Conservation (phyloP, 2,888 invertebrate species). For the Apamea epomidion region DNA sequence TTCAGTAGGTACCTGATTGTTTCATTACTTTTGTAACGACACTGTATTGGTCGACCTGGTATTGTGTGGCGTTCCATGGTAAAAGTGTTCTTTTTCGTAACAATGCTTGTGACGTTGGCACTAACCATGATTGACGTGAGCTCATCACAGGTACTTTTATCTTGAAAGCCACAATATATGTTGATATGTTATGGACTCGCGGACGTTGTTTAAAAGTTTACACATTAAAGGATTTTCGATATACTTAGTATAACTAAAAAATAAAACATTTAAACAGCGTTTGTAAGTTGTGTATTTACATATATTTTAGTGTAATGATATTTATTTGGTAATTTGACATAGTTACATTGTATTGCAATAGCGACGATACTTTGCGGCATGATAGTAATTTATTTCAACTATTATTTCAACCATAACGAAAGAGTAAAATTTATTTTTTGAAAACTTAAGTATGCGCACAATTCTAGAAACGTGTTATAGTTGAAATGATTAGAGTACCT, state of each 20-base stretch:
- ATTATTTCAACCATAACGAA: slow-evolving; percentile 57
- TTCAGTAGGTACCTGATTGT: slow-evolving; percentile 85
- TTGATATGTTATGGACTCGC: slow-evolving; percentile 40
- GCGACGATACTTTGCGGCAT: slow-evolving; percentile 67
- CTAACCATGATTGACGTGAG: slow-evolving; percentile 65
- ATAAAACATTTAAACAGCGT: slow-evolving; percentile 39
- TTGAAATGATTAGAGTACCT: slow-evolving; percentile 58
- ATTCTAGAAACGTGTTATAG: slow-evolving; percentile 44
- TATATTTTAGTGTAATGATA: slow-evolving; percentile 58
- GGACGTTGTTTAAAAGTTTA: slow-evolving; percentile 51
- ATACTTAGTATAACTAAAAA: not conserved
- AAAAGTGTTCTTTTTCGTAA: slow-evolving; percentile 65
- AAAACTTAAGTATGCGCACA: not conserved
- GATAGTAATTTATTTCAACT: slow-evolving; percentile 54
- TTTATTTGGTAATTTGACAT: slow-evolving; percentile 66
- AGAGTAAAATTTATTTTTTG: not conserved
- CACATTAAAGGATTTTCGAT: not conserved
- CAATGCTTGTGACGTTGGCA: slow-evolving; percentile 67
- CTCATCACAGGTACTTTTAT: slow-evolving; percentile 68
- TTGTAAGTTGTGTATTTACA: slow-evolving; percentile 48
- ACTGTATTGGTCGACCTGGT: slow-evolving; percentile 47
- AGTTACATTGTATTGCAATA: slow-evolving; percentile 60
- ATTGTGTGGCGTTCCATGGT: slow-evolving; percentile 68
- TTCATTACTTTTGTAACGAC: slow-evolving; percentile 71
- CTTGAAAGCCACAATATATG: slow-evolving; percentile 65